Base-by-base conservation (phyloP, 2,888 invertebrate genomes). In the Orthosia gothica region DNA sequence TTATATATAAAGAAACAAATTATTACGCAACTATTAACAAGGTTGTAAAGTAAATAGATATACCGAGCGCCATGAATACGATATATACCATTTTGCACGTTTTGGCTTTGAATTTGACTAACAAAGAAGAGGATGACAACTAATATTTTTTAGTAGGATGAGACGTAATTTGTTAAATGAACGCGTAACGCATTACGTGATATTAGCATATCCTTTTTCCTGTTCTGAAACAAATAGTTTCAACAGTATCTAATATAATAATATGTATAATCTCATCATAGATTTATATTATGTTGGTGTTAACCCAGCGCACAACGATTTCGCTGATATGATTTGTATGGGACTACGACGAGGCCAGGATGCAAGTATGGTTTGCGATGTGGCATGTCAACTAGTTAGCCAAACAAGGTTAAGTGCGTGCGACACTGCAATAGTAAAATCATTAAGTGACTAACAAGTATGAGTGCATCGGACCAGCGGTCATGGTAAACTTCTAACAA, bases 401-500 rank as follows among this genome's bases (percentile, higher is more conserved):
- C 93, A 92, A 94, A 95, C 93, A 95, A 95, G 95, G 95, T 90
- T 92, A 94, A 93, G 92, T 90, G 89, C 88, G 89, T 88, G 90
- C 90, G 90, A 89, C 90, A 90, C 87, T 85, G 89, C 91, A 91
- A 91, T 92, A 91, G 92, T 89, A 91, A 91, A 91, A 91, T 92
- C 89, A 90, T 90, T 92, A 91, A 90, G 89, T 89, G 89, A 89
- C 89, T 90, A 91, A 92, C 89, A 92, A 92, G 90, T 91, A 92
- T 89, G 91, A 89, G 90, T 91, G 87, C 87, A 89, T 88, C 79
- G 79, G 86, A 76, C 80, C 90, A 91, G 90, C 91, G 95, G 95
- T 95, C 96, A 95, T 87, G 96, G 96, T 90, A 82, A 94, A 94
- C 95, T 65, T 92, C 93, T 94, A 85, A 91, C 91, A 91, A 91